Conservation (phyloP, 1,140 invertebrate genomes). For the Frieseomelitta varia region DNA sequence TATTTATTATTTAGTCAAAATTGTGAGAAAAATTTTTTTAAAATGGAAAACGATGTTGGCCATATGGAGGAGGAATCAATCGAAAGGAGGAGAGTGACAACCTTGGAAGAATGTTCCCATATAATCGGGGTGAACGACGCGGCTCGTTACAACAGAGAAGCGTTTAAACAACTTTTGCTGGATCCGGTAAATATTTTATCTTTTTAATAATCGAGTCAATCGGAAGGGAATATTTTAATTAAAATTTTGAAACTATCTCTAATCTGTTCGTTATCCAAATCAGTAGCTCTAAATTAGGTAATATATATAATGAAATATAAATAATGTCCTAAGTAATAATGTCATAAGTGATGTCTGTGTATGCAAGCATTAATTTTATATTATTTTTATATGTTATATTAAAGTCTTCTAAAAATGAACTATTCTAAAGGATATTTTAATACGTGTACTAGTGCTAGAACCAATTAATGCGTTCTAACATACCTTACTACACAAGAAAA, state of each 20-base stretch:
- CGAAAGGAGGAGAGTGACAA: conserved; percentile 82
- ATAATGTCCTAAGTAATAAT: no score
- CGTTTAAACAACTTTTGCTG: conserved; percentile 85
- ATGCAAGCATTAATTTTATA: no score
- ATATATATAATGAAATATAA: neutral
- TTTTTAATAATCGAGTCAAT: neutral
- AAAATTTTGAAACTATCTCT: neutral
- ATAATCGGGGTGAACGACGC: conserved; percentile 83
- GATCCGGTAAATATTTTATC: conserved; percentile 83
- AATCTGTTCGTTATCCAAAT: no score
- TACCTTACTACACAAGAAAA: no score
- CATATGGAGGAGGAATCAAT: conserved; percentile 86
- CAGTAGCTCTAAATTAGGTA: neutral
- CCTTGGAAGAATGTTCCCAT: conserved; percentile 85
- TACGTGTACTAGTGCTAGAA: no score
- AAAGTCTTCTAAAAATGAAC: no score
- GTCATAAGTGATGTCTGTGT: no score
- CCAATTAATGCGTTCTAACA: no score
- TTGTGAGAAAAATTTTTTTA: neutral
- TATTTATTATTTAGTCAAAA: neutral
- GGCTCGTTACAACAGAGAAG: conserved; percentile 84
- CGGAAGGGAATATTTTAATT: neutral
- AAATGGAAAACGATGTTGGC: conserved; percentile 78
- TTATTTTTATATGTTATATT: no score
- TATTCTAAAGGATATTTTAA: no score